Evolutionary conservation across 2,797 vertebrate genomes (phyloP), one percentile per base, ranked within the genome.

Genomic region (Danio albolineatus): DNA sequence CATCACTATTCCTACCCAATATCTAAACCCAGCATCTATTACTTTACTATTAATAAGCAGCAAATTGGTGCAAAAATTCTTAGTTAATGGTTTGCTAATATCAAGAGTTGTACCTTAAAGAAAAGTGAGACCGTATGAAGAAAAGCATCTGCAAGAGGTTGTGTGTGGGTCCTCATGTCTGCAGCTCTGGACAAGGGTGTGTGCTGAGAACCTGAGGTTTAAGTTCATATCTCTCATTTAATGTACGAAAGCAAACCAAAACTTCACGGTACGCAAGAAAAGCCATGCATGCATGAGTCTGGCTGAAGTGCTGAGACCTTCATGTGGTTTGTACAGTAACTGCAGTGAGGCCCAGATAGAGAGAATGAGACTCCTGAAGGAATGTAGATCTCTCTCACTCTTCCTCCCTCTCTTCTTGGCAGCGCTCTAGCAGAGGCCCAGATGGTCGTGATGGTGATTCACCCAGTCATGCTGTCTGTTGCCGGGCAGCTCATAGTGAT

Each of bases 401-500:
- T 69, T 17, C 72, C 17, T 28, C n/a, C 43, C 57, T 49, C 39
- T 64, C 6, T 54, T 7, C 48, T 39, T 81, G 75, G 62, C 61
- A 67, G 36, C 36, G 10, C 48, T 69, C 9, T 53, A 59, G 44
- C 59, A 62, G 46, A 59, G 48, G 41, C 85, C 59, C 66, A 81
- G 76, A 84, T 83, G 83, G 84, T 91, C 89, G 79, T 88, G 87
- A 83, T 88, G 75, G 84, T 91, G 89, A 93, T 90, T 91, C 89
- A 92, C 86, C 88, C 84, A 86, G 87, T 81, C 69, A 79, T 80
- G 86, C 85, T 89, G 89, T 91, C 89, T 91, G 91, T 92, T 92
- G 90, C 91, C 57, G 86, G 89, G 91, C 88, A 91, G 89, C 60
- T 28, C 43, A 60, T 16, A 65, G 67, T 53, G 65, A 56, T 56